Conservation (phyloP, 2,797 vertebrate genomes). For the Phyllotis vaccarum region DNA sequence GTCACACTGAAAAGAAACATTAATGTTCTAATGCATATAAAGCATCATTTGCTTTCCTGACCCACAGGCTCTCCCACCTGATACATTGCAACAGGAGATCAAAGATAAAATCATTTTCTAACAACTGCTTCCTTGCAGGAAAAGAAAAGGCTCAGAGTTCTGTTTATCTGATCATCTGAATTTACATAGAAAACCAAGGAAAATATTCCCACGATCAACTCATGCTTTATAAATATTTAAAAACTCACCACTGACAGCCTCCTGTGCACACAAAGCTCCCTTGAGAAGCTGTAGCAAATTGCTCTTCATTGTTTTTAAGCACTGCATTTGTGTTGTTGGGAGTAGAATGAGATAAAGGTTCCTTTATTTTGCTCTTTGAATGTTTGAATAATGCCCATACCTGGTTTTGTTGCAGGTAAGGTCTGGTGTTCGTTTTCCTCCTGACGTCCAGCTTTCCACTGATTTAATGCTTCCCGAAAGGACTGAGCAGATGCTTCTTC, state of each 20-base stretch:
- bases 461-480: slow-evolving; percentile 91
- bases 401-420: slow-evolving; percentile 82
- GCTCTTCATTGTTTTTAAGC: not conserved
- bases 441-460: slow-evolving; percentile 88
- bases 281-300: not conserved
- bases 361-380: not conserved
- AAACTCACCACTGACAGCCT: not conserved
- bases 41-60: not conserved
- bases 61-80: not conserved
- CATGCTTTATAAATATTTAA: not conserved
- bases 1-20: not conserved
- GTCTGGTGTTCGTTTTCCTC: slow-evolving; percentile 13
- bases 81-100: not conserved
- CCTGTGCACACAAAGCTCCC: not conserved
- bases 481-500: slow-evolving; percentile 90
- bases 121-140: not conserved
- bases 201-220: not conserved
- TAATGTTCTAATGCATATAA: not conserved
- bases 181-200: not conserved
- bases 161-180: not conserved
- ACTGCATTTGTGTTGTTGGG: not conserved
- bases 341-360: not conserved
- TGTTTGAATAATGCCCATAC: slow-evolving; percentile 81
- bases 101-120: not conserved
- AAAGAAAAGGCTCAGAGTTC: not conserved